A percentile compares a stretch with the other conserved stretches of the same genome.
These are phyloP conservation scores for Emydocephalus ijimae DNA, from an alignment of 2,113 vertebrate genomes.

Conservation along the genomic window DNA sequence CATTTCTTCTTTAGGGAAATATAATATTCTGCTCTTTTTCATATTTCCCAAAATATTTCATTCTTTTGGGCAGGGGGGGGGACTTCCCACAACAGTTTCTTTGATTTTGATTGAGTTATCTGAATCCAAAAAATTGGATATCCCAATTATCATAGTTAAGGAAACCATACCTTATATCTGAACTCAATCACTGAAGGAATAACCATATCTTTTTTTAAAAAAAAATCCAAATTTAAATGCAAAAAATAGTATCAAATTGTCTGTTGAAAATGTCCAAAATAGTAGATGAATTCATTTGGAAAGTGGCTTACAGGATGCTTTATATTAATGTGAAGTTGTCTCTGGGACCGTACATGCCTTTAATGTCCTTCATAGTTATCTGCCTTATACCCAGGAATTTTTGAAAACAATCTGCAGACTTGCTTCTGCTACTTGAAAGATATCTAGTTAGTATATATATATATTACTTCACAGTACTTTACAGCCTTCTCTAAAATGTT, in stretches of 20 bases:
- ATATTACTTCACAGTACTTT: too few relatives aligned
- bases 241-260: not conserved
- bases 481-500: too few relatives aligned
- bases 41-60: too few relatives aligned
- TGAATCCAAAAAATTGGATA: not conserved
- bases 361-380: not conserved
- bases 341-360: not conserved
- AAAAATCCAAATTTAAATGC: not conserved
- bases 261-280: not conserved
- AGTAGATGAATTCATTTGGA: not conserved
- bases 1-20: too few relatives aligned
- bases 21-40: too few relatives aligned
- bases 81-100: not conserved
- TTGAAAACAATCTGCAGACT: too few relatives aligned
- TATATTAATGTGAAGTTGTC: not conserved
- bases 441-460: too few relatives aligned
- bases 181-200: not conserved
- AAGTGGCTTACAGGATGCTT: not conserved
- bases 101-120: not conserved
- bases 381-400: too few relatives aligned
- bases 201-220: not conserved
- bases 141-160: not conserved
- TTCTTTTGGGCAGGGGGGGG: too few relatives aligned
- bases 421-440: too few relatives aligned
- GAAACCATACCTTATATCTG: not conserved